Conservation (phyloP, 2,113 vertebrate species). For the Sapajus apella region DNA sequence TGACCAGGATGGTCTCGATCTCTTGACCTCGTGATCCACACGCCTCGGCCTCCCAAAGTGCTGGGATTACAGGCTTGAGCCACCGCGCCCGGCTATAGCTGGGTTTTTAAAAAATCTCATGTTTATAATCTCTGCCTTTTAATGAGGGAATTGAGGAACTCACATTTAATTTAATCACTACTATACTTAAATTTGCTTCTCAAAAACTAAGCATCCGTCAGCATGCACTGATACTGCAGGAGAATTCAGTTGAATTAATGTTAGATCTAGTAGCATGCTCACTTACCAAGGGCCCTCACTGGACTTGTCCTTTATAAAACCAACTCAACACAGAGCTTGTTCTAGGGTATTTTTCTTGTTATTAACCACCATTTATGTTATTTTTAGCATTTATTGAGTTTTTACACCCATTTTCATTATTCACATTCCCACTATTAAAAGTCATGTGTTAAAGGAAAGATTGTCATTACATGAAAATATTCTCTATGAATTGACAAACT, state of each 20-base stretch:
- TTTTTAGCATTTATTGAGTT: not conserved
- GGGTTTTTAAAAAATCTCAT: not conserved
- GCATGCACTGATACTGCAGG: not conserved
- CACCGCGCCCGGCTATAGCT: too few species aligned
- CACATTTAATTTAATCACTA: not conserved
- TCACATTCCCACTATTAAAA: not conserved
- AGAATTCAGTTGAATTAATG: not conserved
- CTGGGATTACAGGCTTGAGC: too few species aligned
- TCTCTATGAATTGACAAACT: not conserved
- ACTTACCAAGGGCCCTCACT: not conserved
- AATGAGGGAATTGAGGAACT: not conserved
- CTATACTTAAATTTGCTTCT: slow-evolving; percentile 1
- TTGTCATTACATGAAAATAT: not conserved
- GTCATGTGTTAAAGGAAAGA: not conserved
- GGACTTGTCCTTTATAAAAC: not conserved
- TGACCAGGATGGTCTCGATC: too few species aligned
- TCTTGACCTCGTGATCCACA: too few species aligned
- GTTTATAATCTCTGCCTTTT: not conserved
- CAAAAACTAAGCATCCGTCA: not conserved
- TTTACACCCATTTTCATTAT: not conserved
- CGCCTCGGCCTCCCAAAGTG: too few species aligned
- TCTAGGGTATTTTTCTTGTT: not conserved
- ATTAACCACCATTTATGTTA: not conserved
- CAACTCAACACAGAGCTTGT: not conserved
- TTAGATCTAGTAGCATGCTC: not conserved